phyloP scores from a whole-genome alignment of 2,888 invertebrate species.

The Glomeris marginata region DNA sequence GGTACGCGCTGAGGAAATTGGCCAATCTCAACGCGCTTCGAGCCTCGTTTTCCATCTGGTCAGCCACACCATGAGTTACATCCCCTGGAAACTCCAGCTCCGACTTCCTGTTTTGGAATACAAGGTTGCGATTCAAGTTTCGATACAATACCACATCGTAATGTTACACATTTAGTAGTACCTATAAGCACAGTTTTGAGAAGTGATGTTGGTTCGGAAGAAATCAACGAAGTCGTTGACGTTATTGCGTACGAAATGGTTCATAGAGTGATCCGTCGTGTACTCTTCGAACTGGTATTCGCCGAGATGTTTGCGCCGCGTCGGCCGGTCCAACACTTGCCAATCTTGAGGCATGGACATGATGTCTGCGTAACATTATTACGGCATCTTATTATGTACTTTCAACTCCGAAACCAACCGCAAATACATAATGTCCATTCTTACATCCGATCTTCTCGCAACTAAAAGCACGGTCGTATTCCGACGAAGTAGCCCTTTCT shows the following conservation, averaged over 20 bases:
- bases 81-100: constrained; percentile 71
- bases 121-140: too few species aligned
- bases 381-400: too few species aligned
- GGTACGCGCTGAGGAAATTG: constrained; percentile 87
- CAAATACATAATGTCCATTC: constrained; percentile 8
- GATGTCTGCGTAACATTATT: constrained; percentile 44
- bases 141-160: too few species aligned
- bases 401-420: background rate
- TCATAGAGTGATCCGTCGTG: background rate
- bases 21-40: constrained; percentile 90
- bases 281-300: constrained; percentile 8
- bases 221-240: background rate
- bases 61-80: constrained; percentile 66
- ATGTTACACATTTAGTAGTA: too few species aligned
- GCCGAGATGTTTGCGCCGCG: constrained; percentile 54
- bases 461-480: constrained; percentile 74
- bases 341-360: constrained; percentile 71
- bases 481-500: constrained; percentile 79
- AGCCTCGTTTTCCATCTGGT: constrained; percentile 86
- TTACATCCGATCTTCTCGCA: constrained; percentile 83
- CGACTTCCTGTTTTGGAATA: constrained; percentile 24
- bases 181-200: background rate
- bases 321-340: constrained; percentile 52
- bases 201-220: constrained; percentile 4
- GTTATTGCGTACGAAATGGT: constrained; percentile 5